Base-by-base conservation (phyloP, 2,113 vertebrate species). In the Marcusenius ussheri region DNA sequence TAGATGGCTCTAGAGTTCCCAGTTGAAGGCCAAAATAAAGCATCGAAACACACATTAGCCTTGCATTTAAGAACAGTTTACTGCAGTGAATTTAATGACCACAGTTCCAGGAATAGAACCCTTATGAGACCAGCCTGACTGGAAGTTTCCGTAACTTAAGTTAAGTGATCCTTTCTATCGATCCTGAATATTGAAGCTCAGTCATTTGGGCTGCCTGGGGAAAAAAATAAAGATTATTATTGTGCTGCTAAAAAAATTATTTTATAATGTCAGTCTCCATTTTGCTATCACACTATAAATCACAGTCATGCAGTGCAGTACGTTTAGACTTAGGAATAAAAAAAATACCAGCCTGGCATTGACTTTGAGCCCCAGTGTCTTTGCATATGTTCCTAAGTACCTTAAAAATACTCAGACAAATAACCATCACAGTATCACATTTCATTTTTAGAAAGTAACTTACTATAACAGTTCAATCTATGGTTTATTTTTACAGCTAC, bases 151-250 rank as follows among this genome's bases (percentile, higher is more conserved):
- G 91, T 90, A 91, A 90, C 70, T 51, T 21, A 70, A 92, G 92
- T 91, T 94, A 95, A 95, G 92, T 93, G 95, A 96, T 94, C 91
- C 92, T 51, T 90, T 27, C 46, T 91, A 96, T 95, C 47, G 95
- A 96, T 94, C 93, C 58, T 10, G 50, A 92, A 89, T 93, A 91
- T 91, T 89, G 91, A 85, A 91, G 93, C 90, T 89, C 90, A 90
- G 91, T 53, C 86, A 91, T 90, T 89, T 86, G 11, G n/a, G 51
- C 84, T 17, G 77, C 21, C 56, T 87, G 21, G 21, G 83, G 31
- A 47, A 90, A 88, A 50, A 50, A 31, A 90, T 88, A 24, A 51
- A 88, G 91, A 91, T 90, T 86, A 85, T 58, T 88, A n/a, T 91
- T 53, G 39, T 90, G 84, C 49, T 90, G 84, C 89, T 47, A 3